Evolutionary conservation across 2,888 invertebrate genomes (phyloP), one percentile per base, ranked within the genome.

Genomic region (Adelognathus sp.): DNA sequence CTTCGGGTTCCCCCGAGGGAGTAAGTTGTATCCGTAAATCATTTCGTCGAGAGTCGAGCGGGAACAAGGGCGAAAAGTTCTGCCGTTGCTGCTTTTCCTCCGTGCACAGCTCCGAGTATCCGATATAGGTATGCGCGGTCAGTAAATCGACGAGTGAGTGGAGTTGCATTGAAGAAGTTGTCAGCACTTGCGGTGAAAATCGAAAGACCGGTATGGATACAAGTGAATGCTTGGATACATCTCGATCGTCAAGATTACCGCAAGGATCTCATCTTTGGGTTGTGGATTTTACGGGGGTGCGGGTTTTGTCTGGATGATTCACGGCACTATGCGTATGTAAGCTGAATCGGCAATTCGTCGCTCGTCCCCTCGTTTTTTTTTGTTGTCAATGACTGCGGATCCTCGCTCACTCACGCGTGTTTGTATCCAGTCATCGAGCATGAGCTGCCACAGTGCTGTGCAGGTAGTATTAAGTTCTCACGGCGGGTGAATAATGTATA

Each of bases 381-480:
- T 50, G 67, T 75, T 72, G 71, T 75, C 39, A 60, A 61, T 71
- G 36, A 56, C 14, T 18, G 46, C 58, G 18, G 27, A 54, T 46
- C 56, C 33, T 64, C 27, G 14, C 36, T 16, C 50, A 39, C 50
- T 29, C 31, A 24, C 39, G 69, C 56, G 72, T 73, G 77, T 58
- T 61, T 56, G 56, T 39, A 29, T 71, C 70, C 70, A 67, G 76
- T 76, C 73, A 24, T 18, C 39, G 36, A 36, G 54, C 58, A 52
- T 74, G 61, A 70, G 67, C 71, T 33, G 7, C 54, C 44, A 36
- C 27, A 60, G 16, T 14, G 29, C 39, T 52, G 33, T 67, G 64
- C 82, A 82, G 82, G 82, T 81, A 82, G 81, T 66, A 72, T 79
- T 54, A 64, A 76, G 79, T 82, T 82, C 81, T 82, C 81, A 82